Evolutionary conservation across 1,140 invertebrate species (phyloP).

Genomic region (Listronotus oregonensis): DNA sequence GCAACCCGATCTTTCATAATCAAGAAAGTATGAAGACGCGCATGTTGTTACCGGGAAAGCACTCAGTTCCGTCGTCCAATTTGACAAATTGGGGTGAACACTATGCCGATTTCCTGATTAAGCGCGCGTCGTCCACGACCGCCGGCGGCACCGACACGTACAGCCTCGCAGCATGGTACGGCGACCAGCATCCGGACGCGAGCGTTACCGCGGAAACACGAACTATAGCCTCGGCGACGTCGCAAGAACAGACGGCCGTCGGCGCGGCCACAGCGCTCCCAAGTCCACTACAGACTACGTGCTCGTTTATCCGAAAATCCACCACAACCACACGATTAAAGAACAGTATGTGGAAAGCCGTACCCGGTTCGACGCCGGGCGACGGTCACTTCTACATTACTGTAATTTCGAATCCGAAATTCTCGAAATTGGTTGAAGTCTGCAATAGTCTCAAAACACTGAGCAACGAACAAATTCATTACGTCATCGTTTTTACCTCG

Average conservation of each 20-base stretch:
- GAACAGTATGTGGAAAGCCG: constrained; percentile 1
- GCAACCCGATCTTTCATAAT: constrained; percentile 1
- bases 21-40: constrained; percentile 1
- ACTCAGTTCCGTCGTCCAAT: constrained; percentile 1
- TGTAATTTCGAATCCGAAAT: constrained; percentile 1
- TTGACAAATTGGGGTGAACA: constrained; percentile 1
- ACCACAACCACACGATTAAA: neutral
- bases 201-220: neutral
- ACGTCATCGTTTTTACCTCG: too few relatives aligned
- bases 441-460: too few relatives aligned
- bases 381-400: constrained; percentile 1
- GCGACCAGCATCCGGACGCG: constrained; percentile 1
- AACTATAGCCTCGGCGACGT: neutral
- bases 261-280: neutral
- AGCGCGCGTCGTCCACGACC: constrained; percentile 1
- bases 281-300: constrained; percentile 1
- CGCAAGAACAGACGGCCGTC: neutral
- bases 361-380: constrained; percentile 1
- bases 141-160: constrained; percentile 1
- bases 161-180: constrained; percentile 1
- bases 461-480: too few relatives aligned
- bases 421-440: constrained; percentile 1
- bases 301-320: neutral
- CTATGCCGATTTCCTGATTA: constrained; percentile 1
- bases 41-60: constrained; percentile 1